phyloP scores from a whole-genome alignment of 2,888 invertebrate genomes.

The Eupithecia subfuscata region DNA sequence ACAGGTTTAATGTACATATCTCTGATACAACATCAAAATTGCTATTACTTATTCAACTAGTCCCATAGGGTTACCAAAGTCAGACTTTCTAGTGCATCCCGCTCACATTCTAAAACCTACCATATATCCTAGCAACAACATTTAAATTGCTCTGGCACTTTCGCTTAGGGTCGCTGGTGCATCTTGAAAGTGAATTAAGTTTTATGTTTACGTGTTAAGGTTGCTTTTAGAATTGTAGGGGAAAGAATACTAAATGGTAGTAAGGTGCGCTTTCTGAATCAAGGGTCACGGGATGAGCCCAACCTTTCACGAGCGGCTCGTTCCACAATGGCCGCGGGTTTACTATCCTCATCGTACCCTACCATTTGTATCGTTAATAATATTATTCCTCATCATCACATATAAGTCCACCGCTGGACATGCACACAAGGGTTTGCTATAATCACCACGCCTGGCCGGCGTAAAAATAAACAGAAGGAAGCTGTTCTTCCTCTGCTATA shows the following conservation, averaged over 20 bases:
- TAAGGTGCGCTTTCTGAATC: conserved; percentile 70
- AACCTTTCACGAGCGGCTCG: conserved; percentile 80
- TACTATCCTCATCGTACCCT: conserved; percentile 50
- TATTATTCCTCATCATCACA: neutral
- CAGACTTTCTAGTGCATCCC: conserved; percentile 60
- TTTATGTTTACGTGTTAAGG: conserved; percentile 43
- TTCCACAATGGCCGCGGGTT: conserved; percentile 69
- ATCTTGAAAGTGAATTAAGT: conserved; percentile 33
- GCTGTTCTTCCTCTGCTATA: neutral
- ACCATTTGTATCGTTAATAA: conserved; percentile 4
- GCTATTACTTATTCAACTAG: conserved; percentile 67
- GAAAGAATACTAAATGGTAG: conserved; percentile 55
- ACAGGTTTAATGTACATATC: conserved; percentile 54
- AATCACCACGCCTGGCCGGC: neutral
- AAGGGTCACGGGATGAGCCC: conserved; percentile 81
- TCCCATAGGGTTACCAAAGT: conserved; percentile 58
- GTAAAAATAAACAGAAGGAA: neutral
- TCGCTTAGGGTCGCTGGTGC: conserved; percentile 44
- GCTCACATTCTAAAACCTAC: conserved; percentile 42
- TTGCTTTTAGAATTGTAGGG: conserved; percentile 43
- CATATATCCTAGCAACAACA: conserved; percentile 53
- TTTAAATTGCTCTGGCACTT: conserved; percentile 56
- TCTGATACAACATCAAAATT: conserved; percentile 53
- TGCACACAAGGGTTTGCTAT: too few species aligned
- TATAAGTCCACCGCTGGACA: too few species aligned